Conservation (phyloP, 2,797 vertebrate genomes). For the Miopithecus talapoin region DNA sequence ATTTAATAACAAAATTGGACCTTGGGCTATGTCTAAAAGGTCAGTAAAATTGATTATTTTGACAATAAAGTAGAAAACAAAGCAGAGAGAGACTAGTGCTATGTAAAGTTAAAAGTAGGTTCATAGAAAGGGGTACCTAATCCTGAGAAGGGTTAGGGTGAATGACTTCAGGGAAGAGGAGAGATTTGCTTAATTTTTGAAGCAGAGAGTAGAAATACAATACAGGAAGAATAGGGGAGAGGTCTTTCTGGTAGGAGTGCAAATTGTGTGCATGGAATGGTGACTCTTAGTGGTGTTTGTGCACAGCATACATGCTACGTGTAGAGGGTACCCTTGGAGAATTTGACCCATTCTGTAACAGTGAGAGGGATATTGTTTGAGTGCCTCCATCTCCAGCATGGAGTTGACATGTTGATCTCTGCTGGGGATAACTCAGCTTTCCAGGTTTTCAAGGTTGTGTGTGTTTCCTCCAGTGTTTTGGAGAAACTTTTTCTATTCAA, state of each 20-base stretch:
- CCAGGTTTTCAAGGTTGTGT: constrained; percentile 11
- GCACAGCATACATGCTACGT: neutral
- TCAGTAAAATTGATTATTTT: too few relatives aligned
- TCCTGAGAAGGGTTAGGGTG: neutral
- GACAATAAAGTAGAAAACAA: neutral
- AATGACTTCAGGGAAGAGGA: neutral
- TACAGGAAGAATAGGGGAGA: neutral
- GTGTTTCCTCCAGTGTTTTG: neutral
- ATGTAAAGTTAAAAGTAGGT: neutral
- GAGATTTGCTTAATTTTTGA: neutral
- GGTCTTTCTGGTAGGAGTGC: neutral
- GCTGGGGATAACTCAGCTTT: neutral
- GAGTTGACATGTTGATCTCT: neutral
- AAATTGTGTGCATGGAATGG: neutral
- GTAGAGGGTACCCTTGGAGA: neutral
- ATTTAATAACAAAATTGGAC: neutral
- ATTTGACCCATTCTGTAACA: neutral
- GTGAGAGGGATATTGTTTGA: neutral
- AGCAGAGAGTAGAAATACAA: neutral
- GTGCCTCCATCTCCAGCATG: neutral
- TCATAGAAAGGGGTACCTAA: neutral
- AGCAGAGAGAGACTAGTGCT: neutral
- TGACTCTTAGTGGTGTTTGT: neutral
- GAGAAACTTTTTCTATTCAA: constrained; percentile 45
- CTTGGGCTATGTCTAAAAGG: too few relatives aligned